Evolutionary conservation across 2,113 vertebrate genomes (phyloP).

Genomic region (Phainopepla nitens): DNA sequence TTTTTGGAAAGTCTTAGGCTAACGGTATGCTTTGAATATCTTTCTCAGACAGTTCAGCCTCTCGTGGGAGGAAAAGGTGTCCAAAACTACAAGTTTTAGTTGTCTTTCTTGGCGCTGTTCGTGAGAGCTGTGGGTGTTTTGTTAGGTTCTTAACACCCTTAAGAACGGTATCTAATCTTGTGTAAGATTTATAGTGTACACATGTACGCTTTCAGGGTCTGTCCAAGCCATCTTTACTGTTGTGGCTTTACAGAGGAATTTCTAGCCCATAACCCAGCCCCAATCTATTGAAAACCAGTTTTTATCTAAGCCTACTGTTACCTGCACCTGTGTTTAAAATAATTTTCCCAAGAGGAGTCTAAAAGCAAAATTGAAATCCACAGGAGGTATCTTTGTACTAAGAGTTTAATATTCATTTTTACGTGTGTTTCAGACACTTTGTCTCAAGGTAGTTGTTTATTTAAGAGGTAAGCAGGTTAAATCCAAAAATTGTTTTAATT

Average conservation of each 20-base stretch:
- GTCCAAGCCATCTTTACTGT: background rate
- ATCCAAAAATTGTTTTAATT: background rate
- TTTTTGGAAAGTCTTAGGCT: background rate
- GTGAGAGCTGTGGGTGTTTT: background rate
- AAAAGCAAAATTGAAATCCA: slow-evolving; percentile 52
- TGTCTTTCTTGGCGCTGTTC: background rate
- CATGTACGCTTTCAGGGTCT: background rate
- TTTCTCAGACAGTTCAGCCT: background rate
- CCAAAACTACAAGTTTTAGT: background rate
- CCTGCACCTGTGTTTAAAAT: slow-evolving; percentile 36
- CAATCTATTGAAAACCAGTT: background rate
- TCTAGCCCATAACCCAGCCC: background rate
- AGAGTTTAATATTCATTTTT: slow-evolving; percentile 16
- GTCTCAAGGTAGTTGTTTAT: background rate
- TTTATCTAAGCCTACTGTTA: slow-evolving; percentile 4
- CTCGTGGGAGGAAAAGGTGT: background rate
- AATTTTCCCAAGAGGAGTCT: slow-evolving; percentile 25
- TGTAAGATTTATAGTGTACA: background rate
- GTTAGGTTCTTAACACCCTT: background rate
- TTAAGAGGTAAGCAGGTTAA: background rate
- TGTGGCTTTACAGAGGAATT: slow-evolving; percentile 20
- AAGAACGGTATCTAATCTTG: background rate
- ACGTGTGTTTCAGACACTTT: background rate
- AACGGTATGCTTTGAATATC: background rate
- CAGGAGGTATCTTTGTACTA: slow-evolving; percentile 6